These are phyloP conservation scores for Drosophila lutescens DNA, from an alignment of 2,888 invertebrate species.

Conservation along the genomic window DNA sequence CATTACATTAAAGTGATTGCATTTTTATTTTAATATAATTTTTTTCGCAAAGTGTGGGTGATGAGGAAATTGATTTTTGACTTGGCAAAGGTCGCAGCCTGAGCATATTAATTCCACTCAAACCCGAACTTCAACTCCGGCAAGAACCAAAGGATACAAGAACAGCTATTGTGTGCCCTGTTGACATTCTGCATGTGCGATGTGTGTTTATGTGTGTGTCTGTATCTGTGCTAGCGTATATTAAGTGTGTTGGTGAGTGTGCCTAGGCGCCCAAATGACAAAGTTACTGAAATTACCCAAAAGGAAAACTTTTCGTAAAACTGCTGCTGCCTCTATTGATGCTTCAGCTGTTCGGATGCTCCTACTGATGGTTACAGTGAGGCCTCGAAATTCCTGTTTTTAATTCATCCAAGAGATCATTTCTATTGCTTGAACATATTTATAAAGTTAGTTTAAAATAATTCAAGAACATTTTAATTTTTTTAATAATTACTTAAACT, in stretches of 20 bases:
- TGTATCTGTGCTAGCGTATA: conserved; percentile 33
- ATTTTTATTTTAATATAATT: not conserved
- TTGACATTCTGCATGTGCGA: conserved; percentile 51
- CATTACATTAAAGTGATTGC: not conserved
- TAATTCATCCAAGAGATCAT: too few species aligned
- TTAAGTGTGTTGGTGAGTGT: conserved; percentile 21
- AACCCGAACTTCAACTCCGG: conserved; percentile 24
- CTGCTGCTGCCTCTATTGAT: conserved; percentile 45
- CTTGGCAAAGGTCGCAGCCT: conserved; percentile 66
- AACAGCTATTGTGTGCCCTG: conserved; percentile 60
- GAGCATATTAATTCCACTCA: conserved; percentile 72
- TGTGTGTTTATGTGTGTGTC: conserved; percentile 33
- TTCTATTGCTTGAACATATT: too few species aligned
- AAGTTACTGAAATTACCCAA: conserved; percentile 75
- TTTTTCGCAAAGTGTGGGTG: conserved; percentile 13
- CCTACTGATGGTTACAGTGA: conserved; percentile 11
- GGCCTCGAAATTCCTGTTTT: not conserved
- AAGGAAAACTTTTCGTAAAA: conserved; percentile 65
- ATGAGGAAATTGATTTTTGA: conserved; percentile 73
- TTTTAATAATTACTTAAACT: too few species aligned
- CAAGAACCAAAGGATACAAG: conserved; percentile 28
- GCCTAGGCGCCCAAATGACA: conserved; percentile 62
- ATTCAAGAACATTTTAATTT: too few species aligned
- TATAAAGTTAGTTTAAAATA: too few species aligned
- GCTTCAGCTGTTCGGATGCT: conserved; percentile 31